Percentiles rank a stretch among this genome's conserved stretches.
These are phyloP conservation scores for Thaleichthys pacificus DNA, from an alignment of 2,797 vertebrate genomes.

Conservation along the genomic window DNA sequence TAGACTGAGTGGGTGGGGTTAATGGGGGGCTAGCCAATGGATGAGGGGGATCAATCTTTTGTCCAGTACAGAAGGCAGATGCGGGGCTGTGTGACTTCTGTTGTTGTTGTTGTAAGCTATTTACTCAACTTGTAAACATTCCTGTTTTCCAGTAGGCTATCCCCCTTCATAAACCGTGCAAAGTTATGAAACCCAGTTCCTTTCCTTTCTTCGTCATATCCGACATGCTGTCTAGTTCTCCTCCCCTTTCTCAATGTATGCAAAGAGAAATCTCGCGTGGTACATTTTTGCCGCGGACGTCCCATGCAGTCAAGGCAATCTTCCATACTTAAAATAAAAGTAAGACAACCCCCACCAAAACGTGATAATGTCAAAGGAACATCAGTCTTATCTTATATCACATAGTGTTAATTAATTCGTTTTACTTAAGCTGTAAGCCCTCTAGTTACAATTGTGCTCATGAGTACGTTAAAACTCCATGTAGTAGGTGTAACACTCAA, in stretches of 20 bases:
- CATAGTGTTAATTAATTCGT: background rate
- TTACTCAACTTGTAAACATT: background rate
- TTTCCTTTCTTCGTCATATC: background rate
- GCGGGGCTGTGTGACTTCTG: background rate
- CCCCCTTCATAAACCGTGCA: background rate
- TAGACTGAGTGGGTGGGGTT: constrained; percentile 11
- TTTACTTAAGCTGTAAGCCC: background rate
- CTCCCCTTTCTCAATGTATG: constrained; percentile 48
- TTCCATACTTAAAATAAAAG: background rate
- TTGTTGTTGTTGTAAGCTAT: background rate
- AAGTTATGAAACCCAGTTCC: background rate
- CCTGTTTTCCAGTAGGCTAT: background rate
- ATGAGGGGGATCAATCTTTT: constrained; percentile 43
- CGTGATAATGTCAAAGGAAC: background rate
- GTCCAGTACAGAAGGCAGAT: constrained; percentile 26
- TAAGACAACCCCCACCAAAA: background rate
- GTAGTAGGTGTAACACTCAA: background rate
- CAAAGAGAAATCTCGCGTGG: constrained; percentile 71
- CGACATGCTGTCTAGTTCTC: constrained; percentile 14
- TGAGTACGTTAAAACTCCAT: background rate
- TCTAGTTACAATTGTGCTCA: background rate
- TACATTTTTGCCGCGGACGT: constrained; percentile 70
- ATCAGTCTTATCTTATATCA: background rate
- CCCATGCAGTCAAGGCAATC: background rate
- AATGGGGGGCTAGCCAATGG: constrained; percentile 24